Base-by-base conservation (phyloP, 2,888 invertebrate species). In the Dasypogon diadema region DNA sequence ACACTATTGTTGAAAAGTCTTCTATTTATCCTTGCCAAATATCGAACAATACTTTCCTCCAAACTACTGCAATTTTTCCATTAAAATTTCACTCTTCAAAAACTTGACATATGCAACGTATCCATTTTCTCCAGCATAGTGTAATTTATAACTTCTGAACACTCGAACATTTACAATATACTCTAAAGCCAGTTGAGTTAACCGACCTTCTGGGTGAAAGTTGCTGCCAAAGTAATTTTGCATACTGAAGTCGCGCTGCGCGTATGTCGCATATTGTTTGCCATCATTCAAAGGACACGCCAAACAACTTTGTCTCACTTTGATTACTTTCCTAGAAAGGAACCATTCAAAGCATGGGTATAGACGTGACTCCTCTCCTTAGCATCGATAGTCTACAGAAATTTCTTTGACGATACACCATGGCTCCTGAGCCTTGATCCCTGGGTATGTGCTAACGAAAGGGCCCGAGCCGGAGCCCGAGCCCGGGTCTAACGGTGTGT, bases 201-300 rank as follows among this genome's bases (percentile, higher is more conserved):
- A 34, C 46, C 54, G 51, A n/a, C 54, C 18, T 26, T 30, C 54
- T 8, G 30, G 30, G 14, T 14, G 34, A 70, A 70, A 70, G 70
- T 70, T 51, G 51, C 54, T 54, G 54, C 16, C 70, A 54, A 70
- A 48, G 54, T 70, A 70, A 70, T 70, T 54, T 70, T 54, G 21
- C 54, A 70, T 70, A 54, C 34, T 14, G 42, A 34, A 54, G 34
- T 18, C 54, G 70, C 51, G 60, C 37, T 26, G 10, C 24, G 54
- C 54, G 70, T 70, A 54, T 70, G 70, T 70, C 70, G 70, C 70
- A 70, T 70, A 70, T 70, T 70, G 70, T 70, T 70, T 70, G 70
- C 70, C 70, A 70, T 70, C 54, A 70, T 70, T 70, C 70, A 70
- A 70, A 54, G 54, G 26, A 70, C 54, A 70, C 46, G 54, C 70